A percentile compares a stretch with the other conserved stretches of the same genome.
Evolutionary conservation across 2,797 vertebrate species (phyloP).

Genomic region (Sebastes steindachneri): DNA sequence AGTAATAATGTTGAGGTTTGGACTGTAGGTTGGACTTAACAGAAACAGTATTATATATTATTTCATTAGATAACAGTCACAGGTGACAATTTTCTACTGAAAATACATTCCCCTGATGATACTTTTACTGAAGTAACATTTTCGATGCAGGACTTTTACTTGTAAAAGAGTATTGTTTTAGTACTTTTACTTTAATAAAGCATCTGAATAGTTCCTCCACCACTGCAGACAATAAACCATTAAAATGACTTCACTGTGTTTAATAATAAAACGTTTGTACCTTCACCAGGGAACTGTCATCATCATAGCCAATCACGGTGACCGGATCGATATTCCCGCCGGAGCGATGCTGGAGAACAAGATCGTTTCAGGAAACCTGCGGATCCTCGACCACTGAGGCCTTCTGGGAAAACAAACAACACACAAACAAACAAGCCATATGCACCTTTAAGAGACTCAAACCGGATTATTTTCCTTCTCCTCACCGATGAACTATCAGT

Average conservation of each 20-base stretch:
- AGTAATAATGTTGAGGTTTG: too few species aligned
- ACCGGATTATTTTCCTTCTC: background rate
- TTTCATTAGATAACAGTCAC: too few species aligned
- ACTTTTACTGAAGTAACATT: too few species aligned
- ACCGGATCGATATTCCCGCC: conserved; percentile 96
- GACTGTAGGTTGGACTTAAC: too few species aligned
- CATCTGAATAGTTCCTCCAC: too few species aligned
- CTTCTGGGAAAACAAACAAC: conserved; percentile 29
- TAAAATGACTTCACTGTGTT: background rate
- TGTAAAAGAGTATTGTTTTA: too few species aligned
- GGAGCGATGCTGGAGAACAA: conserved; percentile 97
- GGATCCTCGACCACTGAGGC: conserved; percentile 95
- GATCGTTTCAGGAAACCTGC: conserved; percentile 96
- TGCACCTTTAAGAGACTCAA: conserved; percentile 19
- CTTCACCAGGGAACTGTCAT: conserved; percentile 92
- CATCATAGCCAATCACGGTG: conserved; percentile 96
- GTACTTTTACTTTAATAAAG: too few species aligned
- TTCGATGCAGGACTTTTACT: too few species aligned
- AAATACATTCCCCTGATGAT: too few species aligned
- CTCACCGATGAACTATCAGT: background rate
- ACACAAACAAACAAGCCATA: background rate
- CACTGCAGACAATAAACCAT: background rate
- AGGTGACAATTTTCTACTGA: too few species aligned
- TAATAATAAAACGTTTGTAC: background rate
- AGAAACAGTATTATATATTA: too few species aligned